phyloP scores from a whole-genome alignment of 2,113 vertebrate species.

The Tyto alba region DNA sequence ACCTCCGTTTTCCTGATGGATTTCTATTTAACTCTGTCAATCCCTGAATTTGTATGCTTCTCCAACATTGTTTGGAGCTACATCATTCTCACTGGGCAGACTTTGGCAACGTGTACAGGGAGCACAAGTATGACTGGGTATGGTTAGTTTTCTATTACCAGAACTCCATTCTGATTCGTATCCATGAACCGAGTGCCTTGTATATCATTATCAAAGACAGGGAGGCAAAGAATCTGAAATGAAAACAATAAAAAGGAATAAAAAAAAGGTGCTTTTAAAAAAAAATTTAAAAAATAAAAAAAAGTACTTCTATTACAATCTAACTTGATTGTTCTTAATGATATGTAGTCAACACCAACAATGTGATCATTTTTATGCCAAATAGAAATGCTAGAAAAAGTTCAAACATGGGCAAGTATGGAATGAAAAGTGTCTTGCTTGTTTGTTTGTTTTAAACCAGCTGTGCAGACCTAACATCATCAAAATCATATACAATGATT shows the following conservation, averaged over 20 bases:
- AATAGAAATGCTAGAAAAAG: not conserved
- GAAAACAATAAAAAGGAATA: not conserved
- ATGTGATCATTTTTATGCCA: not conserved
- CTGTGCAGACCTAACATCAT: not conserved
- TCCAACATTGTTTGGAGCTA: not conserved
- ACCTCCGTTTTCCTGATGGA: fast-evolving
- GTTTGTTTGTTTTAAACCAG: not conserved
- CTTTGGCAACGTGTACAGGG: not conserved
- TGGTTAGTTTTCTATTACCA: not conserved
- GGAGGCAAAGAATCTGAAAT: not conserved
- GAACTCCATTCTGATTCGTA: not conserved
- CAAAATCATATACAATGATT: not conserved
- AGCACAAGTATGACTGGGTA: not conserved
- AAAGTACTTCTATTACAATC: not conserved
- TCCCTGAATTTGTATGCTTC: fast-evolving
- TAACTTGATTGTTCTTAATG: not conserved
- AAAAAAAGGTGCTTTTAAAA: no score
- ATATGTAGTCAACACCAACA: not conserved
- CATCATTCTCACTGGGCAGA: not conserved
- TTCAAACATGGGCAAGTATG: not conserved
- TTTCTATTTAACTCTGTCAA: not conserved
- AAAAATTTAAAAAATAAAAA: no score
- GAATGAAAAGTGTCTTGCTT: not conserved
- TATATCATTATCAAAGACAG: not conserved
- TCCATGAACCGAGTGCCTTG: not conserved